Percentiles rank a stretch among this genome's conserved stretches.
These are phyloP conservation scores for Radopholus similis DNA, from an alignment of 1,140 invertebrate species.

Conservation along the genomic window DNA sequence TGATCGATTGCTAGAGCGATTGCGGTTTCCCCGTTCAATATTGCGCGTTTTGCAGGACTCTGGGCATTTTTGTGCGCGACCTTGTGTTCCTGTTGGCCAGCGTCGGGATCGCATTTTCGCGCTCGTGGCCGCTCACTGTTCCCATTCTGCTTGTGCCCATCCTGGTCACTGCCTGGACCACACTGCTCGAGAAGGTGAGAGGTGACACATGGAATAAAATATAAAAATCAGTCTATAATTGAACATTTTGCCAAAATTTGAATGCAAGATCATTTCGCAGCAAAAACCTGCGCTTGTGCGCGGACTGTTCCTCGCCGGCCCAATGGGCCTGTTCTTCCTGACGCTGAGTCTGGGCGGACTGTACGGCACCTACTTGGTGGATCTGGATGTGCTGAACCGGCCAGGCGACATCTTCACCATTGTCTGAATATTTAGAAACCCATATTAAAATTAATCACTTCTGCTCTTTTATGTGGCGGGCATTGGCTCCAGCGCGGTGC, in stretches of 20 bases:
- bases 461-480: too few relatives aligned
- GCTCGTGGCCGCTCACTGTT: neutral
- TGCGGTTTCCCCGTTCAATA: too few relatives aligned
- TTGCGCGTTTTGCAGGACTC: slow-evolving; percentile 7
- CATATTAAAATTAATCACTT: too few relatives aligned
- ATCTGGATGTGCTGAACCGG: slow-evolving; percentile 8
- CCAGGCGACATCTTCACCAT: slow-evolving; percentile 22
- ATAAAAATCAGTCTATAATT: neutral
- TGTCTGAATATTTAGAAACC: too few relatives aligned
- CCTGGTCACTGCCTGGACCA: slow-evolving; percentile 17
- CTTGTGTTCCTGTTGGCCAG: slow-evolving; percentile 4
- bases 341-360: slow-evolving; percentile 20
- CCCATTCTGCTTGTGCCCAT: slow-evolving; percentile 12
- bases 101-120: neutral
- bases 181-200: slow-evolving; percentile 10
- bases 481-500: slow-evolving; percentile 24
- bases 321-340: slow-evolving; percentile 15
- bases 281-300: slow-evolving; percentile 8
- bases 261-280: neutral
- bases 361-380: slow-evolving; percentile 19
- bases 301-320: slow-evolving; percentile 13
- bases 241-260: neutral
- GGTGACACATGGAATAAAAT: neutral
- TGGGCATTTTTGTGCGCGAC: slow-evolving; percentile 12
- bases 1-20: neutral